Conservation (phyloP, 2,797 vertebrate species). For the Hafferia zeledoni region DNA sequence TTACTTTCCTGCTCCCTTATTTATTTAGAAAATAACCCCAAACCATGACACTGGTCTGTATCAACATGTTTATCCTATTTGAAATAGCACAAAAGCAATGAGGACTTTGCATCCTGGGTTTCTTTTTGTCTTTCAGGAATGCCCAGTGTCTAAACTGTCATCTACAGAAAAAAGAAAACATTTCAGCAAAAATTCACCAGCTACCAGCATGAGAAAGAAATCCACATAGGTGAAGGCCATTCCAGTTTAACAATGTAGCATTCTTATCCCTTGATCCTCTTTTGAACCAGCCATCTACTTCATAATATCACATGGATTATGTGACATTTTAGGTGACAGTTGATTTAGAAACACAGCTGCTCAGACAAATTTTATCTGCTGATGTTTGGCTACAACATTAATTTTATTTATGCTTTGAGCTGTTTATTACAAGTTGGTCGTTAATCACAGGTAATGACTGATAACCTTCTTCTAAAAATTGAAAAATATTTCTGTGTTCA, state of each 20-base stretch:
- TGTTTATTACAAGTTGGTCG: constrained; percentile 2
- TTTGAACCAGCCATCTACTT: constrained; percentile 2
- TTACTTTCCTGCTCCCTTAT: background rate
- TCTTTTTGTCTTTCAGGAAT: background rate
- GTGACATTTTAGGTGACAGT: constrained; percentile 27
- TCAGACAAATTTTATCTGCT: background rate
- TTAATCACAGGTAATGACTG: constrained; percentile 30
- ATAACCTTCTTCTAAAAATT: constrained; percentile 8
- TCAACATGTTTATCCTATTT: background rate
- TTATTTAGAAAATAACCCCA: background rate
- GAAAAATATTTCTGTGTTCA: constrained; percentile 5
- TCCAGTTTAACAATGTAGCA: background rate
- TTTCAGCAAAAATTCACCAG: background rate
- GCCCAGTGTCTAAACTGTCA: background rate
- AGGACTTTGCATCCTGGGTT: background rate
- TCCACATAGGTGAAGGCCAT: background rate
- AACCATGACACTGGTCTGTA: background rate
- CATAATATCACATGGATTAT: background rate
- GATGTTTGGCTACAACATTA: constrained; percentile 42
- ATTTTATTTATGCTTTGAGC: constrained; percentile 30
- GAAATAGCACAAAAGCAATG: background rate
- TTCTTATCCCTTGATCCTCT: background rate
- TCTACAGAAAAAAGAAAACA: background rate
- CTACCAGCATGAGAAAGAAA: background rate
- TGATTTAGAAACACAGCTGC: constrained; percentile 35